Base-by-base conservation (phyloP, 2,888 invertebrate species). In the Rosalia funebris region DNA sequence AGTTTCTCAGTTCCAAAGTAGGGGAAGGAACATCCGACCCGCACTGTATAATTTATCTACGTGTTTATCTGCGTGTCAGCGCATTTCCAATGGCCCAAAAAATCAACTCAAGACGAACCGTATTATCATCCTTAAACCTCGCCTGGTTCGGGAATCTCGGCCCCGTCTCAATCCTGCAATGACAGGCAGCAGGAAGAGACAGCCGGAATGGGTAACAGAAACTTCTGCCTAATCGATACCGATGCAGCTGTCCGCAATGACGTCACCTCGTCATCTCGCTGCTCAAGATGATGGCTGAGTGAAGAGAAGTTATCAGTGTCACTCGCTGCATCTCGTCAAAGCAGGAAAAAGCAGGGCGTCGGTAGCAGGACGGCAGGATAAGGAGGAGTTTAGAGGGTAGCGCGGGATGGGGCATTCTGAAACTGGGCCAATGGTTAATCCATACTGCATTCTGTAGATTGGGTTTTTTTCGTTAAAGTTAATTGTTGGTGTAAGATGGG, bases 211-310 rank as follows among this genome's bases (percentile, higher is more conserved):
- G 34, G 10, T n/a, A 34, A 34, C 34, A 32, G 52, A 17, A 32
- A 53, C 17, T 46, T 57, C 44, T 45, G 60, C 73, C 79, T 78
- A 79, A 80, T 80, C 80, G 79, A 80, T 79, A 79, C 71, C 76
- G 75, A 77, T 79, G 80, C 79, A 65, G 80, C 80, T 81, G 81
- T 80, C 81, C 80, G 81, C 81, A 81, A 76, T 81, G 81, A 81
- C 81, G 81, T 80, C 81, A 79, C 70, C 70, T 63, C 72, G 69
- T 75, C 75, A 75, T 71, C 68, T 68, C 70, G 63, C 70, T 64
- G 65, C 69, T 65, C 48, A 47, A 57, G 47, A 44, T 66, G 66
- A 66, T 63, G 66, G 62, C 31, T 63, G 66, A 66, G 62, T 66
- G 69, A 71, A 48, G 62, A 60, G 63, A 50, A 52, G 53, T 66